Percentiles rank a stretch among this genome's conserved stretches.
Evolutionary conservation across 1,140 invertebrate genomes (phyloP).

Genomic region (Eriosoma lanigerum): DNA sequence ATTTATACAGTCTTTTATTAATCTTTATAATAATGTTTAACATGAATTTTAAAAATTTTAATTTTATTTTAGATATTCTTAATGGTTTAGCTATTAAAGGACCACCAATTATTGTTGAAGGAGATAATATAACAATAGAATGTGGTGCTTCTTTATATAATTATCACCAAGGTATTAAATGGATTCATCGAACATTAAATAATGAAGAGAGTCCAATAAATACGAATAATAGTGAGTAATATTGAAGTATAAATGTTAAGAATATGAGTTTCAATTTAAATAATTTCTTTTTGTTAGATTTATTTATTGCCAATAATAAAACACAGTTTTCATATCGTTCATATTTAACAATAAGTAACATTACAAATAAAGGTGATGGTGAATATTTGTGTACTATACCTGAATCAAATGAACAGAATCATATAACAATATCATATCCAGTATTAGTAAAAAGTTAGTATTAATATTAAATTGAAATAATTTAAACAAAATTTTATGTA

Average conservation of each 20-base stretch:
- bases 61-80: conserved; percentile 53
- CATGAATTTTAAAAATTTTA: too few species aligned
- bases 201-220: background rate
- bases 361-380: conserved; percentile 32
- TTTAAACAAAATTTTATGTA: background rate
- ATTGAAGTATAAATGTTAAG: too few species aligned
- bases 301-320: conserved; percentile 6
- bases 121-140: conserved; percentile 61
- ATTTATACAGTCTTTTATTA: too few species aligned
- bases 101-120: conserved; percentile 58
- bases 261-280: too few species aligned
- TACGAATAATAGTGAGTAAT: background rate
- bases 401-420: background rate
- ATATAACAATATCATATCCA: background rate
- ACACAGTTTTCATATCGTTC: conserved; percentile 28
- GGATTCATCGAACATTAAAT: conserved; percentile 55
- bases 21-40: too few species aligned
- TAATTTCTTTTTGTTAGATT: conserved; percentile 7
- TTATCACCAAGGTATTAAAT: conserved; percentile 59
- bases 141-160: conserved; percentile 64
- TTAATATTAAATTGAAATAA: background rate
- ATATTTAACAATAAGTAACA: conserved; percentile 20
- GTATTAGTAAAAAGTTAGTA: conserved; percentile 18
- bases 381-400: conserved; percentile 23
- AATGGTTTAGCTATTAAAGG: conserved; percentile 52